Evolutionary conservation across 2,888 invertebrate species (phyloP), one percentile per base, ranked within the genome.

Genomic region (Pyrrhia umbra): DNA sequence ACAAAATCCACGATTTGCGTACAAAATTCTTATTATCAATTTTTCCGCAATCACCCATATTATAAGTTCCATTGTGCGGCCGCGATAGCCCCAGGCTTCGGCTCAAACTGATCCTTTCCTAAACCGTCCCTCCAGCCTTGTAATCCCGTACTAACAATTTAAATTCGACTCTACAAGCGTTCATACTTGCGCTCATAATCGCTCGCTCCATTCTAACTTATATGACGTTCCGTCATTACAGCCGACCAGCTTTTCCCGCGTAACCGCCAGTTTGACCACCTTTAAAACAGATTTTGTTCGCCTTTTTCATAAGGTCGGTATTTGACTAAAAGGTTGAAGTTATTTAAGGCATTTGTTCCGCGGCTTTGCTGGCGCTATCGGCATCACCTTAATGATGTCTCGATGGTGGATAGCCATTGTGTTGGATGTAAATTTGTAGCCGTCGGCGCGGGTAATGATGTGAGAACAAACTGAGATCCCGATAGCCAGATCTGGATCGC

Each of bases 361-460:
- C 74, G 81, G 76, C 74, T 82, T 77, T 84, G 83, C 89, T 92
- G 94, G 94, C 94, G 94, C 94, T 95, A 94, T 95, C 94, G 92
- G 93, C 94, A 95, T 95, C 94, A 95, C 95, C 94, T 94, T 95
- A 95, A 95, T 95, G 95, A 95, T 95, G 94, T 94, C 94, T 94
- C 94, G 95, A 95, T 94, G 94, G 92, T 92, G 94, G 94, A 95
- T 94, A 94, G 93, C 94, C 94, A 95, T 95, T 94, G 95, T 95
- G 94, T 92, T 92, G 94, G 94, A 94, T 95, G 94, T 94, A 95
- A 95, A 94, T 94, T 94, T 95, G 95, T 95, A 94, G 94, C 94
- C 94, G 94, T 94, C 94, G 94, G 95, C 94, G 94, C 92, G 94
- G 94, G 94, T 95, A 95, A 95, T 95, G 95, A 95, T 95, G 95